phyloP scores from a whole-genome alignment of 2,113 vertebrate genomes.

The Prolemur simus region DNA sequence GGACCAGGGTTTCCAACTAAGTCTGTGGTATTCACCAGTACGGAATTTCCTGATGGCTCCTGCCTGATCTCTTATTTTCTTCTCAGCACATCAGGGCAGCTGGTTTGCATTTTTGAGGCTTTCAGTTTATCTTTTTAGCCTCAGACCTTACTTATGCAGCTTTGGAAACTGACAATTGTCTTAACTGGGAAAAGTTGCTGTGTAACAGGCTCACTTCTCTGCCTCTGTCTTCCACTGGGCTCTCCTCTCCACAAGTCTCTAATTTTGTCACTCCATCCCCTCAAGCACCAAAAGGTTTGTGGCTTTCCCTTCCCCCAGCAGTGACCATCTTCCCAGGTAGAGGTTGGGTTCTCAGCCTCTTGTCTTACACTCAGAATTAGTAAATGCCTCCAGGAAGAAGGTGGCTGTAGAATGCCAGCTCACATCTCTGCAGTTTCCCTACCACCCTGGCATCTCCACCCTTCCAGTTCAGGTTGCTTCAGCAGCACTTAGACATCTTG shows the following conservation, averaged over 20 bases:
- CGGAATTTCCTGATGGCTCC: background rate
- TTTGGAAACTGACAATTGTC: background rate
- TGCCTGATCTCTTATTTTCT: background rate
- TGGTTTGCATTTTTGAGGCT: background rate
- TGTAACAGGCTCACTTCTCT: background rate
- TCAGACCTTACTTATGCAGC: background rate
- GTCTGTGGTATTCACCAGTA: background rate
- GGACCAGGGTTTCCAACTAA: background rate
- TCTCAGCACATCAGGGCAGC: background rate
- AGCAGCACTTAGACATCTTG: background rate
- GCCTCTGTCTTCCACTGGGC: background rate
- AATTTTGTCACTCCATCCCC: background rate
- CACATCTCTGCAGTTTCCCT: background rate
- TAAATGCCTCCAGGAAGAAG: background rate
- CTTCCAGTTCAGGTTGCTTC: background rate
- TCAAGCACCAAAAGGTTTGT: background rate
- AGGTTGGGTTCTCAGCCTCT: background rate
- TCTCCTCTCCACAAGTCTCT: background rate
- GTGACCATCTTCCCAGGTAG: background rate
- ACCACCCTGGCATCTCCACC: background rate
- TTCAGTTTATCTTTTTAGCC: background rate
- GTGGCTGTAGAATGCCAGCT: background rate
- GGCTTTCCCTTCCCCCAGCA: background rate
- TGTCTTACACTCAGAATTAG: background rate
- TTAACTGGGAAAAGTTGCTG: background rate